A percentile compares a stretch with the other conserved stretches of the same genome.
phyloP scores from a whole-genome alignment of 92 coral and sea anemone species.

The Epizoanthus stellaris region DNA sequence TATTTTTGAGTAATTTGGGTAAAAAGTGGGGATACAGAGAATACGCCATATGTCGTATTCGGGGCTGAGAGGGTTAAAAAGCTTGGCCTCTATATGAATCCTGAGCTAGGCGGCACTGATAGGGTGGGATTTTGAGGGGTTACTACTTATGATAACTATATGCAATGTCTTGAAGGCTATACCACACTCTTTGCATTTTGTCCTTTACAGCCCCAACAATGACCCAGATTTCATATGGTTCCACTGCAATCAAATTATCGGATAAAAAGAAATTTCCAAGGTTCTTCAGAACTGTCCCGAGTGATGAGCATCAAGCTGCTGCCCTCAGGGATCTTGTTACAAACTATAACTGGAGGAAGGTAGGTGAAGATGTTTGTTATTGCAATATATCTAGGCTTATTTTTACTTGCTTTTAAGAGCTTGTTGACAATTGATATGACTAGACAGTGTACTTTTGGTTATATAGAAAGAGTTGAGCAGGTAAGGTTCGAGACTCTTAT shows the following conservation, averaged over 20 bases:
- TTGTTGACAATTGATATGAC: no score
- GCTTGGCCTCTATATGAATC: no score
- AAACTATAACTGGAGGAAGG: conserved; percentile 95
- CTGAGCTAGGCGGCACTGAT: no score
- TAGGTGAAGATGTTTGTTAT: conserved; percentile 23
- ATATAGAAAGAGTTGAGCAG: no score
- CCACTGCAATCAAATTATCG: conserved; percentile 87
- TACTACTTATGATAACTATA: background rate
- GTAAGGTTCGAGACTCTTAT: no score
- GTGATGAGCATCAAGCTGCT: conserved; percentile 86
- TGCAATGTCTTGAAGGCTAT: background rate
- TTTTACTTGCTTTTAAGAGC: no score
- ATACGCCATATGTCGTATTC: no score
- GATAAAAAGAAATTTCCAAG: conserved; percentile 95
- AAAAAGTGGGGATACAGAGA: no score
- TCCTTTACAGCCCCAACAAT: conserved; percentile 72
- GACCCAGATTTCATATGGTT: conserved; percentile 97
- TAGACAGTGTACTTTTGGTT: no score
- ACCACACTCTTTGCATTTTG: background rate
- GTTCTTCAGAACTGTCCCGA: conserved; percentile 93
- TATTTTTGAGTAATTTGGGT: no score
- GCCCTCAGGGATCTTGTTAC: conserved; percentile 91
- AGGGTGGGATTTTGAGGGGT: background rate
- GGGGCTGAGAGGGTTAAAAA: no score
- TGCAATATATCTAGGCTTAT: no score